phyloP scores from a whole-genome alignment of 2,888 invertebrate species.

The Eupeodes luniger region DNA sequence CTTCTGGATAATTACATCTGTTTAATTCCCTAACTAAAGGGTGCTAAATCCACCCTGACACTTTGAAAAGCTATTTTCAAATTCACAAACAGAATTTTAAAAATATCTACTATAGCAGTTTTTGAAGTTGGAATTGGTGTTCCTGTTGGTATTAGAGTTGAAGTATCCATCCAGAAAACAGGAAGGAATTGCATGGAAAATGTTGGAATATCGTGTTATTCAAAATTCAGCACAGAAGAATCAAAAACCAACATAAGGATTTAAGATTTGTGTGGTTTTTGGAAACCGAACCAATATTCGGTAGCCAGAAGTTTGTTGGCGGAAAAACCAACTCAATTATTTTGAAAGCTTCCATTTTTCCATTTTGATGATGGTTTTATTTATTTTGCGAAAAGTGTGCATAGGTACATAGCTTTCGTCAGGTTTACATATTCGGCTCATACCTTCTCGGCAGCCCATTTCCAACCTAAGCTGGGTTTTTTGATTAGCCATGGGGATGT shows the following conservation, averaged over 20 bases:
- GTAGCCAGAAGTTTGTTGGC: constrained; percentile 9
- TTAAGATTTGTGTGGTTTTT: constrained; percentile 50
- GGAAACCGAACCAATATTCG: constrained; percentile 11
- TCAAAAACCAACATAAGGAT: neutral
- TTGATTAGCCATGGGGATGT: constrained; percentile 68
- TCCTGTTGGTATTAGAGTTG: too few species aligned
- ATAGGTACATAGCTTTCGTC: neutral
- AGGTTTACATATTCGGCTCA: neutral
- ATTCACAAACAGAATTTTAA: constrained; percentile 58
- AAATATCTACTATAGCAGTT: neutral
- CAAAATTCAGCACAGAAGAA: neutral
- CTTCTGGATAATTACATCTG: constrained; percentile 52
- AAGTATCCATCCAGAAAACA: too few species aligned
- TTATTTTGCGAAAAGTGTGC: neutral
- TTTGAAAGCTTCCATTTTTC: constrained; percentile 45
- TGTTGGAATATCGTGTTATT: too few species aligned
- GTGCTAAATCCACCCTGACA: constrained; percentile 6
- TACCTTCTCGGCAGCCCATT: too few species aligned
- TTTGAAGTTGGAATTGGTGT: too few species aligned
- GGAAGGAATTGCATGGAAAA: too few species aligned
- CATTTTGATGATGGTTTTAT: neutral
- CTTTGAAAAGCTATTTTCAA: neutral
- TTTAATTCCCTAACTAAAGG: constrained; percentile 21
- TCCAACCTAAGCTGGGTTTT: constrained; percentile 7
- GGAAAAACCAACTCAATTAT: constrained; percentile 61